Evolutionary conservation across 1,140 invertebrate genomes (phyloP).

Genomic region (Eumaeus atala): DNA sequence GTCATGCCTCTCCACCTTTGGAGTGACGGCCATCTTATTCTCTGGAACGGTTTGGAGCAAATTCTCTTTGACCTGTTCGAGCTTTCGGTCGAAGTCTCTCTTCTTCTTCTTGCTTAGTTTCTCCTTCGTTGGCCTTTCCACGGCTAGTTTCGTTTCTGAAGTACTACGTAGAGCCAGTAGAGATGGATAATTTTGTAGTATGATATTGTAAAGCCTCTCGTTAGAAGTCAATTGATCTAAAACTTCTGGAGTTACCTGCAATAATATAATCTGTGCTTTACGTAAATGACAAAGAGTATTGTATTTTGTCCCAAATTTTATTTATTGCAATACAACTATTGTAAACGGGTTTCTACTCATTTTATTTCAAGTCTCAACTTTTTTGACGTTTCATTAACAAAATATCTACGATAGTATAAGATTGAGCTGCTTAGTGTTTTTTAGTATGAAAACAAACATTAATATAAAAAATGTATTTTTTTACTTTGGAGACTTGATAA

Average conservation of each 20-base stretch:
- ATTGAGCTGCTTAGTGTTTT: too few relatives aligned
- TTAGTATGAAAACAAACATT: too few relatives aligned
- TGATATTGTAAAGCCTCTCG: constrained; percentile 80
- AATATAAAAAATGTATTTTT: too few relatives aligned
- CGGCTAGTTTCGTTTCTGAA: constrained; percentile 77
- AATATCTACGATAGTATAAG: too few relatives aligned
- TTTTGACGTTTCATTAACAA: too few relatives aligned
- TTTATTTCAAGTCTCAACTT: too few relatives aligned
- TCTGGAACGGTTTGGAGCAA: constrained; percentile 60
- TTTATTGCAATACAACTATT: too few relatives aligned
- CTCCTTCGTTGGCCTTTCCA: constrained; percentile 76
- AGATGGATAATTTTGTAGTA: constrained; percentile 83
- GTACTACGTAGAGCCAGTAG: constrained; percentile 77
- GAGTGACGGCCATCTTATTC: constrained; percentile 44
- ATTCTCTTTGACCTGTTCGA: constrained; percentile 51
- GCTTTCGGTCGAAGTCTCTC: constrained; percentile 58
- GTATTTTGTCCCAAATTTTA: too few relatives aligned
- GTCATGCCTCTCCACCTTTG: constrained; percentile 39
- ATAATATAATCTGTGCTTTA: constrained; percentile 17
- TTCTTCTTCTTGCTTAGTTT: constrained; percentile 71
- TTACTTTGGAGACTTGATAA: too few relatives aligned
- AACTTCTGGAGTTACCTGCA: constrained; percentile 81
- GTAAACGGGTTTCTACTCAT: too few relatives aligned
- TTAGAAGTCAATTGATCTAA: constrained; percentile 79
- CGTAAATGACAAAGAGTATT: too few relatives aligned